Conservation (phyloP, 2,888 invertebrate species). For the Nephrocerus scutellatus region DNA sequence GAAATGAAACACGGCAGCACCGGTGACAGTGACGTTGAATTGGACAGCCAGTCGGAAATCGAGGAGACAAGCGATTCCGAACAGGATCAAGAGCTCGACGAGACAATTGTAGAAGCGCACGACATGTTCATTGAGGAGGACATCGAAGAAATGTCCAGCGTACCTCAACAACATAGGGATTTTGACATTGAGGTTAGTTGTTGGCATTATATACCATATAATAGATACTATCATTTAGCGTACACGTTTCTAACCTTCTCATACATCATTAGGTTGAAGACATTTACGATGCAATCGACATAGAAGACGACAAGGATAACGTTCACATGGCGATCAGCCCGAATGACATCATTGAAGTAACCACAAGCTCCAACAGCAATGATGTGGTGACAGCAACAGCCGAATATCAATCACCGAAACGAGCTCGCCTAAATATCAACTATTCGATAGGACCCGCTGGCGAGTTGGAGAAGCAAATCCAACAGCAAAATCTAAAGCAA, state of each 20-base stretch:
- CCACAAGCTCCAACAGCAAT: conserved; percentile 49
- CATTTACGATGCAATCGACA: conserved; percentile 66
- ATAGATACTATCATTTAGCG: not conserved
- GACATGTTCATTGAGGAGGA: conserved; percentile 47
- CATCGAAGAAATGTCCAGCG: conserved; percentile 47
- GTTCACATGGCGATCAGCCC: conserved; percentile 33
- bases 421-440: conserved; percentile 43
- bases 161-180: conserved; percentile 46
- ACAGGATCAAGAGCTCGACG: conserved; percentile 53
- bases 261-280: conserved; percentile 60
- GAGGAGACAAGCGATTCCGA: conserved; percentile 53
- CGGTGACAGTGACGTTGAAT: conserved; percentile 56
- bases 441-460: conserved; percentile 50
- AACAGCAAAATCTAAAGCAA: conserved; percentile 26
- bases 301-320: conserved; percentile 54
- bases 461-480: conserved; percentile 40
- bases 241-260: conserved; percentile 20
- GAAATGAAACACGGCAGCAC: conserved; percentile 75
- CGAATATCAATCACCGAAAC: conserved; percentile 47
- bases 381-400: conserved; percentile 28
- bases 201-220: no score
- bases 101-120: conserved; percentile 47
- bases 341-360: conserved; percentile 53
- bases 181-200: conserved; percentile 55
- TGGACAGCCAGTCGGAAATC: conserved; percentile 47